phyloP scores from a whole-genome alignment of 2,113 vertebrate species.

The Ammodytes marinus region DNA sequence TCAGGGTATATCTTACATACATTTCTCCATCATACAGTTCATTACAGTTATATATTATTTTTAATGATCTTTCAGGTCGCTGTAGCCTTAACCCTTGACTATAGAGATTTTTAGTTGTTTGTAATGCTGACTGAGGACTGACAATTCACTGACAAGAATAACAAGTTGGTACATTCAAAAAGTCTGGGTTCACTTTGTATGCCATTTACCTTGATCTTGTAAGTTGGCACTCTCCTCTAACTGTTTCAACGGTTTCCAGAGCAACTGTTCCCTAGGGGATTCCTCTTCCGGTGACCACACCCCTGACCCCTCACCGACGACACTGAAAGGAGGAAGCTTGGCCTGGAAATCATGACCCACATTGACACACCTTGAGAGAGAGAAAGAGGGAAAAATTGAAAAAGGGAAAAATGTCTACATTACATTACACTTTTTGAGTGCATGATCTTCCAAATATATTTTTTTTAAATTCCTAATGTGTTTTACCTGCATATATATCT shows the following conservation, averaged over 20 bases:
- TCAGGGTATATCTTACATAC: background rate
- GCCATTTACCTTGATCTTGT: slow-evolving; percentile 76
- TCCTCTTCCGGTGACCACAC: slow-evolving; percentile 45
- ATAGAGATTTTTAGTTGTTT: too few species aligned
- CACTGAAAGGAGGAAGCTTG: slow-evolving; percentile 69
- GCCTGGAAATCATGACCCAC: slow-evolving; percentile 84
- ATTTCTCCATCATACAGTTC: background rate
- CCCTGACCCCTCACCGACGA: background rate
- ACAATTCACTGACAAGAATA: background rate
- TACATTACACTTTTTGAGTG: too few species aligned
- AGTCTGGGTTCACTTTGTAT: background rate
- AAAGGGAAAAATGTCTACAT: too few species aligned
- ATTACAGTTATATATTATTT: background rate
- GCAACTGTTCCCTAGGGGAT: slow-evolving; percentile 68
- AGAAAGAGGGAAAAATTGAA: background rate
- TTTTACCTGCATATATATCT: background rate
- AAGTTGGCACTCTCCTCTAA: slow-evolving; percentile 59
- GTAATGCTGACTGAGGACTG: background rate
- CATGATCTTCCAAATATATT: background rate
- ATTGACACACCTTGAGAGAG: slow-evolving; percentile 75
- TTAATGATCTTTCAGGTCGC: background rate
- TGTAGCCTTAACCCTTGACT: too few species aligned
- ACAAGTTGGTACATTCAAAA: background rate
- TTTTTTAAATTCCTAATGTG: background rate
- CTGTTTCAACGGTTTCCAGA: slow-evolving; percentile 83